A percentile compares a stretch with the other conserved stretches of the same genome.
phyloP scores from a whole-genome alignment of 1,140 invertebrate genomes.

The Proales similis region DNA sequence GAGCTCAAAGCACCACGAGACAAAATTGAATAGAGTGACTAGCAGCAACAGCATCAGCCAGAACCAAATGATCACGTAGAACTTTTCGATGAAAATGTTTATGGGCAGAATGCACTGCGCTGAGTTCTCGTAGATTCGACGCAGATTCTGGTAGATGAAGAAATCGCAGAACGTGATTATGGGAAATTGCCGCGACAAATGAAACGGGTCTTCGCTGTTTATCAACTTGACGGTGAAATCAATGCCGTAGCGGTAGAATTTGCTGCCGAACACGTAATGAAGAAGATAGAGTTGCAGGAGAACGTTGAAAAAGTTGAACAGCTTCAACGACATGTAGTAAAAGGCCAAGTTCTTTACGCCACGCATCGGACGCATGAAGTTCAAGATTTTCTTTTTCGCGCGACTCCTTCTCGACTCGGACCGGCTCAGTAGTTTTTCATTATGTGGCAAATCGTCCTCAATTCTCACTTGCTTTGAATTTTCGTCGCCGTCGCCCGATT shows the following conservation, averaged over 20 bases:
- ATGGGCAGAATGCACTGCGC: constrained; percentile 58
- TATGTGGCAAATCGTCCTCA: too few species aligned
- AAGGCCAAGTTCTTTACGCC: constrained; percentile 18
- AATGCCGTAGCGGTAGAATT: constrained; percentile 24
- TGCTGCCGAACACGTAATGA: constrained; percentile 6
- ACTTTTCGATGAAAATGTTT: constrained; percentile 58
- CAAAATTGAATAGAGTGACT: constrained; percentile 14
- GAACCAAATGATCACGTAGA: constrained; percentile 58
- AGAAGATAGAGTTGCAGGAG: constrained; percentile 6
- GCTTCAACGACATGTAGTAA: constrained; percentile 20
- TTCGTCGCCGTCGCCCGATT: too few species aligned
- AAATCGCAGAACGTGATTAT: constrained; percentile 31
- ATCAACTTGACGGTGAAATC: constrained; percentile 25
- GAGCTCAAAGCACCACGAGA: constrained; percentile 1
- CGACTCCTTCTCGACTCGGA: background rate
- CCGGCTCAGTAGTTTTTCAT: too few species aligned
- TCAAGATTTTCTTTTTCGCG: constrained; percentile 10
- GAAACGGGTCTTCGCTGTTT: constrained; percentile 5
- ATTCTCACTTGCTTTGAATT: too few species aligned
- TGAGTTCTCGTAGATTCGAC: constrained; percentile 39
- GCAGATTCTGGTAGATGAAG: constrained; percentile 18
- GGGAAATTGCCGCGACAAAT: constrained; percentile 26
- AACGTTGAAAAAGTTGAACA: constrained; percentile 17
- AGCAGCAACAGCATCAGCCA: constrained; percentile 51
- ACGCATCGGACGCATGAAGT: constrained; percentile 7